Evolutionary conservation across 2,888 invertebrate species (phyloP).

Genomic region (Phymatocera aterrima): DNA sequence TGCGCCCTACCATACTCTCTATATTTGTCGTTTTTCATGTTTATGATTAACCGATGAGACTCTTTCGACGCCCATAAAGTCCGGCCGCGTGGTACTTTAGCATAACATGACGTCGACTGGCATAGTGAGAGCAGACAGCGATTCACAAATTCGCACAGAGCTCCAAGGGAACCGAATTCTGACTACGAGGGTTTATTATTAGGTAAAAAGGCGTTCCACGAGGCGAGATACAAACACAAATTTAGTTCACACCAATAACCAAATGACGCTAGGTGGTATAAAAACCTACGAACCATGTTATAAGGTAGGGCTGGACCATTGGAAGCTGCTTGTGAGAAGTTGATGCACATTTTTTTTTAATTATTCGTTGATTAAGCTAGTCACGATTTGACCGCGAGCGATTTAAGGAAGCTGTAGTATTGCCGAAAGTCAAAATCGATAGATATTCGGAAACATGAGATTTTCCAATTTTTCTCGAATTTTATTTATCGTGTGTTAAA

Average conservation of each 20-base stretch:
- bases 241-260: neutral
- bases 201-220: neutral
- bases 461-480: neutral
- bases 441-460: neutral
- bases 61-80: constrained; percentile 31
- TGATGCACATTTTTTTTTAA: neutral
- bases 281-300: neutral
- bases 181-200: neutral
- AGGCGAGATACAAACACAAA: neutral
- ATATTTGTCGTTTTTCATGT: constrained; percentile 42
- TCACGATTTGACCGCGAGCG: neutral
- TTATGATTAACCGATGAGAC: constrained; percentile 44
- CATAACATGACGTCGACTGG: neutral
- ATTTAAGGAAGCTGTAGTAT: neutral
- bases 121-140: neutral
- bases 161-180: neutral
- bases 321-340: neutral
- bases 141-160: constrained; percentile 1
- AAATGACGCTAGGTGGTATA: neutral
- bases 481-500: neutral
- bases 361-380: neutral
- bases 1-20: constrained; percentile 13
- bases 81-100: neutral
- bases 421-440: neutral
- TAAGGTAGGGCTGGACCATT: neutral